A percentile compares a stretch with the other conserved stretches of the same genome.
Conservation (phyloP, 1,140 invertebrate genomes). For the Aphelenchoides avenae region DNA sequence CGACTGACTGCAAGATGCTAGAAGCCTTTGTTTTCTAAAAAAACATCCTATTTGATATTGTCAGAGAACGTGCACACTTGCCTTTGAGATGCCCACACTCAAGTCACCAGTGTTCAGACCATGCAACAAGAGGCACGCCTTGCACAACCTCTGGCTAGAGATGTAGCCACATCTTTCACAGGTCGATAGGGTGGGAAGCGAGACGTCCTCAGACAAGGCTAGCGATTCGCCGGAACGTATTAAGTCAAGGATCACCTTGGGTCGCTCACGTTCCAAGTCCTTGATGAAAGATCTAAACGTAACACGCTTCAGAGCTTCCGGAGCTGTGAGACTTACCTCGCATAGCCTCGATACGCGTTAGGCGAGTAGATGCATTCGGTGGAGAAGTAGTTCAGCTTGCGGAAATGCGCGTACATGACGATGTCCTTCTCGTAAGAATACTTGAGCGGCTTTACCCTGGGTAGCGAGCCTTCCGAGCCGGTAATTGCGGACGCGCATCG, state of each 20-base stretch:
- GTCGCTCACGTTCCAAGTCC: conserved; percentile 87
- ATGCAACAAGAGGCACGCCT: conserved; percentile 90
- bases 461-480: conserved; percentile 63
- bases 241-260: conserved; percentile 85
- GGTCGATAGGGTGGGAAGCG: conserved; percentile 19
- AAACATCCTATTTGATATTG: no score
- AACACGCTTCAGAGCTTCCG: background rate
- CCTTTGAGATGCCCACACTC: no score
- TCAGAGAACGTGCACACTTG: no score
- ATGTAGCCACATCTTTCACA: conserved; percentile 87
- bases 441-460: conserved; percentile 85
- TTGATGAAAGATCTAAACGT: conserved; percentile 81
- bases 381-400: conserved; percentile 94
- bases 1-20: no score
- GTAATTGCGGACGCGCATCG: conserved; percentile 69
- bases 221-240: conserved; percentile 91
- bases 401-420: conserved; percentile 83
- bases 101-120: conserved; percentile 80
- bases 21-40: no score
- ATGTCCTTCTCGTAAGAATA: conserved; percentile 99
- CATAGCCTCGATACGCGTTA: conserved; percentile 74
- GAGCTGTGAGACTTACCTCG: conserved; percentile 27
- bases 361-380: conserved; percentile 98
- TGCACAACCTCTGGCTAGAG: conserved; percentile 89
- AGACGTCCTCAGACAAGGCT: conserved; percentile 11